phyloP scores from a whole-genome alignment of 2,888 invertebrate species.

The Cataglyphis albicans region DNA sequence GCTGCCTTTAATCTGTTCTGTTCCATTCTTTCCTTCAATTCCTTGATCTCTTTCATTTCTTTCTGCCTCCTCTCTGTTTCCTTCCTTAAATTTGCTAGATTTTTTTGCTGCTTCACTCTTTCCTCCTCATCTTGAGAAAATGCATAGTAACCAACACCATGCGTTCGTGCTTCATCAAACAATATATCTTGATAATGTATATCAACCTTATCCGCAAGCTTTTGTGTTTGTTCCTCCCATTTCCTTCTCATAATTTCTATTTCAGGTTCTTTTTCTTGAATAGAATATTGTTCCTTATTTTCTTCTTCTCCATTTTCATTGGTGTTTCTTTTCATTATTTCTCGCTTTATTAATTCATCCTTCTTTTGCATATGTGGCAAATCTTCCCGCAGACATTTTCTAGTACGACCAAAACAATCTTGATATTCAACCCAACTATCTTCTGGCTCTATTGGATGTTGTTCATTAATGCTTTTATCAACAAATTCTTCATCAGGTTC shows the following conservation, averaged over 20 bases:
- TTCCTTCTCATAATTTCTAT: constrained; percentile 91
- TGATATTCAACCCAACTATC: constrained; percentile 93
- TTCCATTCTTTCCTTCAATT: constrained; percentile 89
- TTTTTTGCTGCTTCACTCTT: constrained; percentile 93
- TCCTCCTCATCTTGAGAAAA: constrained; percentile 95
- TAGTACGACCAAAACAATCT: constrained; percentile 95
- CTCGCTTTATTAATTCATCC: constrained; percentile 86
- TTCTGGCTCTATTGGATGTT: constrained; percentile 80
- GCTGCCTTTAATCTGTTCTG: constrained; percentile 91
- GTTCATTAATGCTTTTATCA: constrained; percentile 68
- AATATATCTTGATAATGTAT: constrained; percentile 97
- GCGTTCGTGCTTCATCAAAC: constrained; percentile 96
- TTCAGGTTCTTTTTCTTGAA: constrained; percentile 80
- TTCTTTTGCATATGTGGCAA: constrained; percentile 89
- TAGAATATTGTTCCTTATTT: constrained; percentile 31
- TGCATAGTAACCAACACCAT: constrained; percentile 96
- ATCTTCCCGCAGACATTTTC: constrained; percentile 93
- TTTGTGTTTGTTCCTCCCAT: constrained; percentile 95
- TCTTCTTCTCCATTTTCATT: constrained; percentile 29
- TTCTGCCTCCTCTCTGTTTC: constrained; percentile 91
- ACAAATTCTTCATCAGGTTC: constrained; percentile 76
- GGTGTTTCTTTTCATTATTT: constrained; percentile 69
- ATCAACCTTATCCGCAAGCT: constrained; percentile 90
- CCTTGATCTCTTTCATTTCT: constrained; percentile 88
- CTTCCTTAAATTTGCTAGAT: constrained; percentile 90